Evolutionary conservation across 2,797 vertebrate species (phyloP).

Genomic region (Benthosema pterotum): DNA sequence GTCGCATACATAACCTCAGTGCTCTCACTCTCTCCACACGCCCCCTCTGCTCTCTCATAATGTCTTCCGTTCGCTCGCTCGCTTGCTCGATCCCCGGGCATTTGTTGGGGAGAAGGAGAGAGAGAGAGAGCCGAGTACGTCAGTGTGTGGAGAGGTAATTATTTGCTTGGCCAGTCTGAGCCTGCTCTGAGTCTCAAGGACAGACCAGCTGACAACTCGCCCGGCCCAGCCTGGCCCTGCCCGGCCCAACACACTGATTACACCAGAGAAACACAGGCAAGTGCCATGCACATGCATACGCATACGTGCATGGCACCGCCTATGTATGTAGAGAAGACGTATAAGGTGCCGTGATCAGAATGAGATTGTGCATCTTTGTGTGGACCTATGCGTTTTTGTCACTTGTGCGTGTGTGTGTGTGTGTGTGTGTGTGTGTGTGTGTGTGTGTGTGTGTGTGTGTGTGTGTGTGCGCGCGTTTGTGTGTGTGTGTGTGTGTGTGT

Average conservation of each 20-base stretch:
- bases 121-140: slow-evolving; percentile 31
- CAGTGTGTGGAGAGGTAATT: slow-evolving; percentile 67
- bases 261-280: slow-evolving; percentile 40
- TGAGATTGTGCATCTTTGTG: slow-evolving; percentile 32
- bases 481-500: slow-evolving; percentile 10
- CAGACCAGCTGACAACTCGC: slow-evolving; percentile 49
- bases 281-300: slow-evolving; percentile 11
- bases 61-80: slow-evolving; percentile 7
- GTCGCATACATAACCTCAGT: neutral
- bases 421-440: neutral
- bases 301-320: slow-evolving; percentile 15
- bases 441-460: neutral
- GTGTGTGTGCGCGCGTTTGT: slow-evolving; percentile 13
- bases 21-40: neutral
- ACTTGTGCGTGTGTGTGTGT: slow-evolving; percentile 1
- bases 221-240: no score
- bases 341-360: slow-evolving; percentile 38
- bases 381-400: slow-evolving; percentile 16
- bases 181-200: slow-evolving; percentile 68
- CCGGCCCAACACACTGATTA: slow-evolving; percentile 45
- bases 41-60: neutral
- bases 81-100: no score
- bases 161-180: slow-evolving; percentile 74
- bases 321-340: slow-evolving; percentile 16
- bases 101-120: neutral